Percentiles rank a stretch among this genome's conserved stretches.
Evolutionary conservation across 2,113 vertebrate species (phyloP).

Genomic region (Diphyllodes magnificus): DNA sequence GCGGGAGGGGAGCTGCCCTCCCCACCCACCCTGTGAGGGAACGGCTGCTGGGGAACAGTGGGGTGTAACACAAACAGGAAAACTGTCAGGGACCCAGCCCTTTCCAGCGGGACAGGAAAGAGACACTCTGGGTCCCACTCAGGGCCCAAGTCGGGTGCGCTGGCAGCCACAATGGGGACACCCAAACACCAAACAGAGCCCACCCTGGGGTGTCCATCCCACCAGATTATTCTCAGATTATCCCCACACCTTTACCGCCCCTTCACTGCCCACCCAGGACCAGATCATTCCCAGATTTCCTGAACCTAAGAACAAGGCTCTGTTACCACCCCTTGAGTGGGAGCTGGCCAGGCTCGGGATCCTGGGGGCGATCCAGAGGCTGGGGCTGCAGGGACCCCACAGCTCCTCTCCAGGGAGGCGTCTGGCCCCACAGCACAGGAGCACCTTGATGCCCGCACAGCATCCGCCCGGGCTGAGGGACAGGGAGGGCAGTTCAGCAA

Average conservation of each 20-base stretch:
- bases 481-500: background rate
- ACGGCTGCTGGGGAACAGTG: background rate
- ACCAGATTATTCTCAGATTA: background rate
- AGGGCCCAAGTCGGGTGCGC: rapidly evolving
- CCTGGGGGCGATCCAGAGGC: too few relatives aligned
- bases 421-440: background rate
- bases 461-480: background rate
- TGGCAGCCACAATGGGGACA: background rate
- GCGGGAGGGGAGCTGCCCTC: background rate
- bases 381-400: background rate
- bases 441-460: background rate
- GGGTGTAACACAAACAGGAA: conserved; percentile 37
- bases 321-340: too few relatives aligned
- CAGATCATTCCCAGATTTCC: background rate
- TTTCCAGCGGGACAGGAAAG: conserved; percentile 30
- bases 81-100: background rate
- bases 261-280: background rate
- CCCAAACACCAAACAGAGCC: background rate
- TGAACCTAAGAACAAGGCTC: background rate
- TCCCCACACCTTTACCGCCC: background rate
- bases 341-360: rapidly evolving
- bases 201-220: rapidly evolving
- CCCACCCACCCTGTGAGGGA: background rate
- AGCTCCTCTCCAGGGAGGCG: too few relatives aligned
- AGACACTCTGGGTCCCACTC: background rate